Conservation (phyloP, 2,797 vertebrate genomes). For the Serranus cabrilla region DNA sequence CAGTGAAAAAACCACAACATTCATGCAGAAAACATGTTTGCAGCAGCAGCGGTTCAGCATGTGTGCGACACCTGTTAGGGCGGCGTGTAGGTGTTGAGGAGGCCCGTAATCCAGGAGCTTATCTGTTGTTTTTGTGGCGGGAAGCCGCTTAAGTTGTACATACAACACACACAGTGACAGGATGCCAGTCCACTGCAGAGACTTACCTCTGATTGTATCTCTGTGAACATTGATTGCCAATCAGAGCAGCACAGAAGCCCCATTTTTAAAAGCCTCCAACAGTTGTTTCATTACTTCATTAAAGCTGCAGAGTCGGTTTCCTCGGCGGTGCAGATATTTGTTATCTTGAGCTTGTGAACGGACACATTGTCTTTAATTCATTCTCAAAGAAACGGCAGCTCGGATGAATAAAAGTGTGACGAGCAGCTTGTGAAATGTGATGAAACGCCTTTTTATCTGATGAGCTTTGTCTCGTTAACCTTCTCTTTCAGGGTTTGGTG, state of each 20-base stretch:
- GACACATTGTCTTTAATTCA: conserved; percentile 15
- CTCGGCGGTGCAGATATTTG: background rate
- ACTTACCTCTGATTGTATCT: conserved; percentile 55
- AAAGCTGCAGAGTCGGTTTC: conserved; percentile 7
- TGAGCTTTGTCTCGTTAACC: background rate
- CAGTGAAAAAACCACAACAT: conserved; percentile 1
- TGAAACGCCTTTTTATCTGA: background rate
- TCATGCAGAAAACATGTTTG: background rate
- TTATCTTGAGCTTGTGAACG: background rate
- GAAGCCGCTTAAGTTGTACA: conserved; percentile 42
- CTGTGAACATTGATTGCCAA: conserved; percentile 32
- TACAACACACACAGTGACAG: conserved; percentile 32
- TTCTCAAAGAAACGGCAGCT: conserved; percentile 5
- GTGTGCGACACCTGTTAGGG: background rate
- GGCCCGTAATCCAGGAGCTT: conserved; percentile 24
- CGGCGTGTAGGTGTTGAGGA: conserved; percentile 4
- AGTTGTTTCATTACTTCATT: conserved; percentile 36
- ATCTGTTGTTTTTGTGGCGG: conserved; percentile 45
- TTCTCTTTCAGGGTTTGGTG: conserved; percentile 86
- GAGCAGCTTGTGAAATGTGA: conserved; percentile 29
- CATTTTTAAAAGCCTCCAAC: conserved; percentile 27
- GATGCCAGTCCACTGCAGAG: conserved; percentile 34
- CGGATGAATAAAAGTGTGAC: conserved; percentile 9
- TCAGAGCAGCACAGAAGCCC: conserved; percentile 14
- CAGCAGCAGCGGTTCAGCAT: background rate